Percentiles rank a stretch among this genome's conserved stretches.
Evolutionary conservation across 2,888 invertebrate genomes (phyloP).

Genomic region (Nemotelus pantherinus): DNA sequence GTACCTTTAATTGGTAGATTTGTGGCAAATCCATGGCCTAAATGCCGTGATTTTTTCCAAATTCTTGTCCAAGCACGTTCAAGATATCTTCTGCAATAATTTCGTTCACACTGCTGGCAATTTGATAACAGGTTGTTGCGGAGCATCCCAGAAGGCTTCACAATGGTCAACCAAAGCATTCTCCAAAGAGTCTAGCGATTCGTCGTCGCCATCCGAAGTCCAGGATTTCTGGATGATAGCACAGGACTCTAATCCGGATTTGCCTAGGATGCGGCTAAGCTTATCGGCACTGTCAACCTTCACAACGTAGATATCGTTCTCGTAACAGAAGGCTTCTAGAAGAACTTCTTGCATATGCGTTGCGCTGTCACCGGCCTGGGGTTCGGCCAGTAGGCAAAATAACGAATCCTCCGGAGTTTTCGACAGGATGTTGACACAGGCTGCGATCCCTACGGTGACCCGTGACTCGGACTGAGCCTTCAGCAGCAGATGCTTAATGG

Average conservation of each 20-base stretch:
- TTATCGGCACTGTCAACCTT: constrained; percentile 71
- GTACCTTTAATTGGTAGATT: constrained; percentile 29
- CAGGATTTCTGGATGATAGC: constrained; percentile 64
- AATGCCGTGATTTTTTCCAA: not conserved
- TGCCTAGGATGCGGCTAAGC: constrained; percentile 66
- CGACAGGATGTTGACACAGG: constrained; percentile 61
- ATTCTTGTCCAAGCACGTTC: constrained; percentile 4
- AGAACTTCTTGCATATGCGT: constrained; percentile 83
- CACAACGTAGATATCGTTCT: constrained; percentile 80
- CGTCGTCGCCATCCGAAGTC: constrained; percentile 67
- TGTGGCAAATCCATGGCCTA: constrained; percentile 9
- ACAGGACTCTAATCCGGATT: constrained; percentile 67
- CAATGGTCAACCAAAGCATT: constrained; percentile 74
- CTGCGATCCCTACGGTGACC: constrained; percentile 63
- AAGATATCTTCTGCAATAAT: constrained; percentile 36
- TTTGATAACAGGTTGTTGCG: constrained; percentile 73
- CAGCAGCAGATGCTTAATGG: constrained; percentile 60
- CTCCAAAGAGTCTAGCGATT: constrained; percentile 70
- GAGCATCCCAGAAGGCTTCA: constrained; percentile 72
- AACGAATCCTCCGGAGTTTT: constrained; percentile 69
- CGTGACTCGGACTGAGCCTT: constrained; percentile 63
- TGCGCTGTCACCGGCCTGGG: constrained; percentile 76
- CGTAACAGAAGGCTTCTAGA: constrained; percentile 80
- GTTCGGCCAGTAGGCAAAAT: constrained; percentile 75
- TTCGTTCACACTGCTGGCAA: constrained; percentile 71